Conservation (phyloP, 2,888 invertebrate species). For the Drosophila bunnanda region DNA sequence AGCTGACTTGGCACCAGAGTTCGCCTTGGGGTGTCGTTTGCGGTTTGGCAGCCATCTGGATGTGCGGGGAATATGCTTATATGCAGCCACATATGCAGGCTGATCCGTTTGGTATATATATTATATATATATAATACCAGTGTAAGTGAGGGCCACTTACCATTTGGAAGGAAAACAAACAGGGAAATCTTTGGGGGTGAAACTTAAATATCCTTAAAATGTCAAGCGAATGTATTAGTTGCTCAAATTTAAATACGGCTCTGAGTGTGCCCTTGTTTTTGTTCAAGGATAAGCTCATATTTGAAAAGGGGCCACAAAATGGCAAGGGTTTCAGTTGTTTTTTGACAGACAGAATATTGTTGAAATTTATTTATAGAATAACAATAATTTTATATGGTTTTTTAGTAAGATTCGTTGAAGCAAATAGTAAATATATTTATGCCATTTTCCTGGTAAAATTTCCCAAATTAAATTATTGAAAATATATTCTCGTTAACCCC, state of each 20-base stretch:
- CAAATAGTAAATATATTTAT: background rate
- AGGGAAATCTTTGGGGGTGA: background rate
- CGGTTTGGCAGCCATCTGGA: conserved; percentile 32
- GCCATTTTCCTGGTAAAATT: background rate
- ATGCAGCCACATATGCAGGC: conserved; percentile 20
- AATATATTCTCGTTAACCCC: background rate
- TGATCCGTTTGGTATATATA: conserved; percentile 1
- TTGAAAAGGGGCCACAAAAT: background rate
- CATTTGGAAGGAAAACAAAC: conserved; percentile 17
- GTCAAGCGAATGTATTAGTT: conserved; percentile 26
- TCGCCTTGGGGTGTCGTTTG: conserved; percentile 51
- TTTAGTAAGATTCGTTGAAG: background rate
- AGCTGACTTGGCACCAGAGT: conserved; percentile 36
- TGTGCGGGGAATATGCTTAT: conserved; percentile 18
- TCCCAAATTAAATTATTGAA: background rate
- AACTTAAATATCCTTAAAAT: conserved; percentile 32
- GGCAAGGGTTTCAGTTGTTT: background rate
- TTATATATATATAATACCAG: background rate
- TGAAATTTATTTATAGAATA: background rate
- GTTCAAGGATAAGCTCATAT: background rate
- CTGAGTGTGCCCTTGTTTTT: background rate
- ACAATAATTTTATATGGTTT: background rate
- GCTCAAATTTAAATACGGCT: conserved; percentile 9
- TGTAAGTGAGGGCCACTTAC: conserved; percentile 15
- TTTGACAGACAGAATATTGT: background rate